A percentile compares a stretch with the other conserved stretches of the same genome.
Conservation (phyloP, 2,113 vertebrate species). For the Cettia cetti region DNA sequence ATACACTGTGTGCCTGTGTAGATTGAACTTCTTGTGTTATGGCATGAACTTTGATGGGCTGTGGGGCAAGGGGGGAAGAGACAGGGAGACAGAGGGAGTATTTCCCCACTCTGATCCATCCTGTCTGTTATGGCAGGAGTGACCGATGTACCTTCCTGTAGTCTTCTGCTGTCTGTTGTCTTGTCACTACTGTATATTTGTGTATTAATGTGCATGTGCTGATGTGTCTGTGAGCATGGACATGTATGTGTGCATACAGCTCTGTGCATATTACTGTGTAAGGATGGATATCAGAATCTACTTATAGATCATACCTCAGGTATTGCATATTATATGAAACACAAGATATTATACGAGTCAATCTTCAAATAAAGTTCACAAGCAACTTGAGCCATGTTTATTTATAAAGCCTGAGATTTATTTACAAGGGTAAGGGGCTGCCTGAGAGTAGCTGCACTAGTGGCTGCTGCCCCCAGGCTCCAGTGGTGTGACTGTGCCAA, state of each 20-base stretch:
- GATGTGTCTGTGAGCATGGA: neutral
- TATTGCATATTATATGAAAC: neutral
- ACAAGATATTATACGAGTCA: fast-evolving
- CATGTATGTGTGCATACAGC: fast-evolving
- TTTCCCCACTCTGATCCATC: neutral
- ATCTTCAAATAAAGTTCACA: neutral
- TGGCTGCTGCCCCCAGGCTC: neutral
- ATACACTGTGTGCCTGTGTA: neutral
- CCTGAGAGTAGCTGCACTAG: neutral
- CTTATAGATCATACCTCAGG: neutral
- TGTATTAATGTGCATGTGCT: neutral
- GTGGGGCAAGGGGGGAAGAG: neutral
- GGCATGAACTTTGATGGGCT: neutral
- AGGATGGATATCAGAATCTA: neutral
- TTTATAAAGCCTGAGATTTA: neutral
- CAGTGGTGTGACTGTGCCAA: neutral
- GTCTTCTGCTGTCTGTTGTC: neutral
- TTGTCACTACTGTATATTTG: neutral
- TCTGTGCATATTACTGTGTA: neutral
- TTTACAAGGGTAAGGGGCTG: neutral
- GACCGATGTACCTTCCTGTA: neutral
- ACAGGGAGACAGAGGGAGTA: neutral
- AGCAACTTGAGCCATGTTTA: neutral
- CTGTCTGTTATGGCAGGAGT: neutral
- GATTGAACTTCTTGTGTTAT: neutral